Evolutionary conservation across 2,888 invertebrate genomes (phyloP), one percentile per base, ranked within the genome.

Genomic region (Hartigia nigra): DNA sequence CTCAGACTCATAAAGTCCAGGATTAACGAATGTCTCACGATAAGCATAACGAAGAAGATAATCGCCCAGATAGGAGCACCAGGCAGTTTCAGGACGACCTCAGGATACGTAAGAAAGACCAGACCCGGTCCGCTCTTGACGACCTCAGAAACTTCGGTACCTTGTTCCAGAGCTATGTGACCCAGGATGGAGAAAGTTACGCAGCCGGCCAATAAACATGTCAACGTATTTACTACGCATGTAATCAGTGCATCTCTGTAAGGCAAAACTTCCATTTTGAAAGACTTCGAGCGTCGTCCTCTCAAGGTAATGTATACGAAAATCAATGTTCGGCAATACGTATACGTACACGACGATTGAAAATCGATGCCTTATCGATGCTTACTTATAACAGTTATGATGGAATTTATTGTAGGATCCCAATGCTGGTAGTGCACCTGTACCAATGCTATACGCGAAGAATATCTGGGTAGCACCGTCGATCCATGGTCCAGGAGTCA

Each of bases 401-500:
- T 96, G 94, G 88, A 96, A 95, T 87, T 95, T 94, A 91, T 96
- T 96, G 91, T 96, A 96, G 76, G 95, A 95, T 74, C 96, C 95
- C 72, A 95, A 92, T 5, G 96, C 95, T 3, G 96, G 93, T 74
- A 96, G 91, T 1, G 96, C 96, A 23, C 96, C 96, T 81, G 95
- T 96, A 31, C 96, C 96, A 76, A 96, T 95, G 79, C 96, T 96
- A 86, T 96, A 94, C 0, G 96, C 96, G 90, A 96, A 96, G 92
- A 96, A 96, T 83, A 96, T 95, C 90, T 96, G 96, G 4, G 95
- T 95, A 0, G 95, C 95, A 0, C 96, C 96, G 86, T 96, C 96
- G 86, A 95, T 95, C 96, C 96, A 96, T 14, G 94, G 94, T 55
- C 92, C 93, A 1, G 94, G 92, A 12, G 90, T 92, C 70, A 92